phyloP scores from a whole-genome alignment of 1,140 invertebrate genomes.

The Ericerus pela region DNA sequence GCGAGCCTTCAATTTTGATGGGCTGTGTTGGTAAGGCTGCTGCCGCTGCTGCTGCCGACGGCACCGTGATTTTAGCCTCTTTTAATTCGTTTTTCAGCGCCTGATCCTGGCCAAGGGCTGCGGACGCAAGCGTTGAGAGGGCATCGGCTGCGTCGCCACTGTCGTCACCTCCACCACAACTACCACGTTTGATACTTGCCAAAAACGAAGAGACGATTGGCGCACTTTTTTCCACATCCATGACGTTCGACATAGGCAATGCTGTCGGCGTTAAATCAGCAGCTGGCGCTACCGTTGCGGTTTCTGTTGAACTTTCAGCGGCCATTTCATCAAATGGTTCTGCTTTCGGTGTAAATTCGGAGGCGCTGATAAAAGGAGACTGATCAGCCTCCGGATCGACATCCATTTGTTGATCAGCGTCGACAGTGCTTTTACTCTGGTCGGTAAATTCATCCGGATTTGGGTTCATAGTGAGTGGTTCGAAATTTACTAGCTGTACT shows the following conservation, averaged over 20 bases:
- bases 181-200: neutral
- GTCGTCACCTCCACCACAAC: neutral
- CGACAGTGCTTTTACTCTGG: neutral
- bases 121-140: slow-evolving; percentile 42
- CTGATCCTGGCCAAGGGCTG: slow-evolving; percentile 33
- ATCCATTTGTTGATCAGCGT: neutral
- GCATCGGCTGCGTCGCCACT: slow-evolving; percentile 32
- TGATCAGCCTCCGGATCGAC: neutral
- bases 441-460: neutral
- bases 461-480: neutral
- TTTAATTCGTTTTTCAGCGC: slow-evolving; percentile 20
- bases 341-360: neutral
- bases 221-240: neutral
- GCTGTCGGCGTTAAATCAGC: neutral
- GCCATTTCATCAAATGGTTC: neutral
- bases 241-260: neutral
- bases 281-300: neutral
- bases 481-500: no score
- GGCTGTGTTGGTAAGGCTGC: neutral
- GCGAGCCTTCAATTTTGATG: slow-evolving; percentile 20
- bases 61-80: no score
- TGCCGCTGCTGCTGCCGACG: neutral
- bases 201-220: neutral
- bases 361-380: no score
- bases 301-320: neutral